These are phyloP conservation scores for Anthopleura xanthogrammica DNA, from an alignment of 92 coral and sea anemone genomes.

Conservation along the genomic window DNA sequence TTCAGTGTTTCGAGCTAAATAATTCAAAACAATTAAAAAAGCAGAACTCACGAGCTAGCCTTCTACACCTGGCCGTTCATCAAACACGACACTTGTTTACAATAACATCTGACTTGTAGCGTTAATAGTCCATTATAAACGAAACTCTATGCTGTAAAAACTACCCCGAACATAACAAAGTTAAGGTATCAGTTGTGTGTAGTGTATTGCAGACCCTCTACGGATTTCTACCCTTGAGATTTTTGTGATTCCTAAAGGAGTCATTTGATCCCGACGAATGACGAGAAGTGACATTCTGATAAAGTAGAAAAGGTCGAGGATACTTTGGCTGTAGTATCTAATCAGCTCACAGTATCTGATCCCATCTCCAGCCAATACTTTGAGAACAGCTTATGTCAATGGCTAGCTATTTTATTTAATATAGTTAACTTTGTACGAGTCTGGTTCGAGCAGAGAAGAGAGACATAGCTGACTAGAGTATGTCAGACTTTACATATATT, in stretches of 20 bases:
- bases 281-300: neutral
- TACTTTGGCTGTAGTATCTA: constrained; percentile 1
- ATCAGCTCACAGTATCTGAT: neutral
- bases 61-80: neutral
- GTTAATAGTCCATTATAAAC: neutral
- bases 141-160: neutral
- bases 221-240: neutral
- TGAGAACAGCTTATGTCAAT: constrained; percentile 14
- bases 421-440: neutral
- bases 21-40: too few relatives aligned
- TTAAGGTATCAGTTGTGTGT: neutral
- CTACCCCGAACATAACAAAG: neutral
- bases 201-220: neutral
- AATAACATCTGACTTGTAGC: neutral
- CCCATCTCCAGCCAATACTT: constrained; percentile 6
- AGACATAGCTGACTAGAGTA: neutral
- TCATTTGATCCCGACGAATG: neutral
- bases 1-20: too few relatives aligned
- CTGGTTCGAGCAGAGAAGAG: neutral
- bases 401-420: neutral
- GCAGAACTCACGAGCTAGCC: too few relatives aligned
- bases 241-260: neutral
- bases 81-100: neutral
- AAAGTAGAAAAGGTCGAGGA: constrained; percentile 1
- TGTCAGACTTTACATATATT: neutral